These are phyloP conservation scores for Mormyrops attenuatus DNA, from an alignment of 2,797 vertebrate species.

Conservation along the genomic window DNA sequence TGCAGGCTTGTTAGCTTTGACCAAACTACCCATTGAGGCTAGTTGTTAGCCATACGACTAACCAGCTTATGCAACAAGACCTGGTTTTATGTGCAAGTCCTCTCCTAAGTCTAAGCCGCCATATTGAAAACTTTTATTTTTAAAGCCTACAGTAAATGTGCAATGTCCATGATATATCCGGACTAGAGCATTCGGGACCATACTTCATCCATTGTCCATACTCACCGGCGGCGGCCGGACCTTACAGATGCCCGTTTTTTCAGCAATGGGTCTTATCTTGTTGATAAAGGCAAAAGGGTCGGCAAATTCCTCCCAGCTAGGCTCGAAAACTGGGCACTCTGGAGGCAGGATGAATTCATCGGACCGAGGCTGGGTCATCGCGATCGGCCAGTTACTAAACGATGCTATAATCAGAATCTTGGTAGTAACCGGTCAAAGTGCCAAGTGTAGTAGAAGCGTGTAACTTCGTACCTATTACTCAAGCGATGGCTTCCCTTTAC, in stretches of 20 bases:
- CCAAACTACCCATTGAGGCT: background rate
- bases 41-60: background rate
- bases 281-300: constrained; percentile 95
- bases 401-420: background rate
- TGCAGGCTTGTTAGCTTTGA: background rate
- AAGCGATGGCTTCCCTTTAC: constrained; percentile 34
- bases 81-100: constrained; percentile 12
- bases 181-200: constrained; percentile 25
- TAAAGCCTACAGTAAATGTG: constrained; percentile 51
- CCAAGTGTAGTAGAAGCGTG: background rate
- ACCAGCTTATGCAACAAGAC: constrained; percentile 36
- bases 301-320: constrained; percentile 92
- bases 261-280: constrained; percentile 95
- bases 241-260: constrained; percentile 95
- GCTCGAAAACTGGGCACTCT: constrained; percentile 97
- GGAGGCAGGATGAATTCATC: constrained; percentile 90
- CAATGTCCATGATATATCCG: constrained; percentile 29
- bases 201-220: constrained; percentile 32
- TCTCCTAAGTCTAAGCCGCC: constrained; percentile 62
- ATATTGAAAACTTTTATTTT: constrained; percentile 72
- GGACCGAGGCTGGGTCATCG: constrained; percentile 65
- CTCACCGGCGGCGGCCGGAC: constrained; percentile 90
- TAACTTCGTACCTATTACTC: constrained; percentile 29
- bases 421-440: constrained; percentile 36
- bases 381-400: constrained; percentile 48